A percentile compares a stretch with the other conserved stretches of the same genome.
These are phyloP conservation scores for Pseudococcus longispinus DNA, from an alignment of 2,888 invertebrate genomes.

Conservation along the genomic window DNA sequence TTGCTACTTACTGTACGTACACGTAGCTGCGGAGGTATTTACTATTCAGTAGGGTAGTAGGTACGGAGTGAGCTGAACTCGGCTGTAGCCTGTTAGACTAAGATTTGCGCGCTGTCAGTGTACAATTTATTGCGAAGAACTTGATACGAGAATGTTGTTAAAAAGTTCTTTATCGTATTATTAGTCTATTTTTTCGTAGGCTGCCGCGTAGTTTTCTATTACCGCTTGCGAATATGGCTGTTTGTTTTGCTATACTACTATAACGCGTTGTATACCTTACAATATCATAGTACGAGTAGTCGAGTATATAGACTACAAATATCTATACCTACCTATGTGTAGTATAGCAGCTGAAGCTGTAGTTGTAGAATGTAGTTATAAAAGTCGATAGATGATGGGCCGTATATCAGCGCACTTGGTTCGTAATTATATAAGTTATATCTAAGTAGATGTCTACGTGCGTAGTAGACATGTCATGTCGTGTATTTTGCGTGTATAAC, in stretches of 20 bases:
- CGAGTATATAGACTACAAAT: no score
- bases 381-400: no score
- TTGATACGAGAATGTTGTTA: background rate
- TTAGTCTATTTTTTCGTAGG: background rate
- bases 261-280: background rate
- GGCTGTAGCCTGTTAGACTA: background rate
- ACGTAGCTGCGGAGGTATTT: background rate
- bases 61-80: background rate
- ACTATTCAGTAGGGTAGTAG: background rate
- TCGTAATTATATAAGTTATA: no score
- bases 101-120: background rate
- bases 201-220: slow-evolving; percentile 21
- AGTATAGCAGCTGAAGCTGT: no score
- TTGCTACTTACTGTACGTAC: background rate
- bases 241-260: slow-evolving; percentile 19
- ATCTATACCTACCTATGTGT: no score
- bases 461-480: no score
- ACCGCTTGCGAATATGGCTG: slow-evolving; percentile 38
- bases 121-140: background rate
- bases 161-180: background rate
- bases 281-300: no score
- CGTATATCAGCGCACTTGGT: no score
- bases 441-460: no score
- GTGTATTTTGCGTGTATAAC: no score
- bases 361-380: no score